These are phyloP conservation scores for Clusia tigrina DNA, from an alignment of 2,888 invertebrate species.

Conservation along the genomic window DNA sequence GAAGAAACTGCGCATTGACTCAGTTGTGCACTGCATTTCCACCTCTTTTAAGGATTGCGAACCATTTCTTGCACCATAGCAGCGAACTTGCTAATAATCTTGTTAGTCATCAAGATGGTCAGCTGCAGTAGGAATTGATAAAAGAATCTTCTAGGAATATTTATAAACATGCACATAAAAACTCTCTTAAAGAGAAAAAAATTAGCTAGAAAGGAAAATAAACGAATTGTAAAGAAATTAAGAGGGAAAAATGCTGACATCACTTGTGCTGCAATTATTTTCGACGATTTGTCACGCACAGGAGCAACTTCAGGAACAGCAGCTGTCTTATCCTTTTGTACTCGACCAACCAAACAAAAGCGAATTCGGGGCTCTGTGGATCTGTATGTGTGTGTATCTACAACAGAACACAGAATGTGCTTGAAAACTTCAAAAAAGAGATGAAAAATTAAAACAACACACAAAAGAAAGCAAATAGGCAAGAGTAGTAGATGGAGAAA, in stretches of 20 bases:
- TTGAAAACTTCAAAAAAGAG: constrained; percentile 16
- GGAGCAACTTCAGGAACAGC: constrained; percentile 31
- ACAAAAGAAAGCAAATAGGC: constrained; percentile 46
- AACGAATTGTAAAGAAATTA: too few species aligned
- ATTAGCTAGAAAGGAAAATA: background rate
- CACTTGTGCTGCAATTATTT: constrained; percentile 42
- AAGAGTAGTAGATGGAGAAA: constrained; percentile 11
- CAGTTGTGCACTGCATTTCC: too few species aligned
- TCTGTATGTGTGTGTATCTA: background rate
- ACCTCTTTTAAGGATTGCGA: too few species aligned
- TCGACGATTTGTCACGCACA: constrained; percentile 52
- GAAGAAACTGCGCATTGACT: too few species aligned
- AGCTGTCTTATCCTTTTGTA: constrained; percentile 42
- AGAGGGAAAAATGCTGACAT: constrained; percentile 31
- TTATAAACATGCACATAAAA: too few species aligned
- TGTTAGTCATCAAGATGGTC: too few species aligned
- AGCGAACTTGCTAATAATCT: too few species aligned
- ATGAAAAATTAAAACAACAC: constrained; percentile 33
- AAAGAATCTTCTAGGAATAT: too few species aligned
- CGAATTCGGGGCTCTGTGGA: background rate
- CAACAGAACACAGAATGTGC: constrained; percentile 6
- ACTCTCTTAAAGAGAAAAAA: background rate
- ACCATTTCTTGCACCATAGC: too few species aligned
- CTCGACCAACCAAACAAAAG: constrained; percentile 10
- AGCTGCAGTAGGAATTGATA: too few species aligned